phyloP scores from a whole-genome alignment of 2,797 vertebrate genomes.

The Denticeps clupeoides region DNA sequence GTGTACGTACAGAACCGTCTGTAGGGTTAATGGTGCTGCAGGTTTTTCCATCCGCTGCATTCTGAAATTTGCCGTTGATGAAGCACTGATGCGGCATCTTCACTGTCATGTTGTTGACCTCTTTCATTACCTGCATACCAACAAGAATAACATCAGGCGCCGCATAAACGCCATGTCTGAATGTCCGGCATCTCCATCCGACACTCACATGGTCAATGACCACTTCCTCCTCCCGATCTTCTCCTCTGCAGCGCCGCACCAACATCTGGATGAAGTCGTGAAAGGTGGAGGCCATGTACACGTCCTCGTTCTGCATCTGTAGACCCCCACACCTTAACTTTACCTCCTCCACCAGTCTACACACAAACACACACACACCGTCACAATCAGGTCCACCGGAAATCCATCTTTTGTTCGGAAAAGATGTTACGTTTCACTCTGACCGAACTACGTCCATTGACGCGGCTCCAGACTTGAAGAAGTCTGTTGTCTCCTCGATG shows the following conservation, averaged over 20 bases:
- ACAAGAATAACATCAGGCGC: background rate
- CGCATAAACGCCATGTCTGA: background rate
- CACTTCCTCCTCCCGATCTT: constrained; percentile 74
- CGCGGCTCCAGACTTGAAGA: constrained; percentile 92
- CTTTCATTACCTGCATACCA: constrained; percentile 64
- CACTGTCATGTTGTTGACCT: constrained; percentile 81
- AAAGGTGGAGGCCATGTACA: constrained; percentile 89
- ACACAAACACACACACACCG: background rate
- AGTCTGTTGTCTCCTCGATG: constrained; percentile 82
- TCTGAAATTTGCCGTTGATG: constrained; percentile 75
- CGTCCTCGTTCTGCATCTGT: constrained; percentile 83
- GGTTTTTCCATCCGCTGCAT: constrained; percentile 73
- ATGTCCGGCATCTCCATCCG: too few relatives aligned
- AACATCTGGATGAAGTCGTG: constrained; percentile 84
- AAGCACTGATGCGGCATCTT: constrained; percentile 93
- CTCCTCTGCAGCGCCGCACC: constrained; percentile 75
- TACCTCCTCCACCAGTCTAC: constrained; percentile 86
- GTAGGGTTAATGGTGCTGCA: constrained; percentile 78
- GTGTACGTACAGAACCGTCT: constrained; percentile 70
- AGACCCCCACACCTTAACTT: constrained; percentile 73
- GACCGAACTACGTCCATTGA: constrained; percentile 97
- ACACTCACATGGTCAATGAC: constrained; percentile 72
- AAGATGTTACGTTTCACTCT: constrained; percentile 31
- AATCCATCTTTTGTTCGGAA: background rate
- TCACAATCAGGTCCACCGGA: background rate